Evolutionary conservation across 2,888 invertebrate genomes (phyloP).

Genomic region (Tachina grossa): DNA sequence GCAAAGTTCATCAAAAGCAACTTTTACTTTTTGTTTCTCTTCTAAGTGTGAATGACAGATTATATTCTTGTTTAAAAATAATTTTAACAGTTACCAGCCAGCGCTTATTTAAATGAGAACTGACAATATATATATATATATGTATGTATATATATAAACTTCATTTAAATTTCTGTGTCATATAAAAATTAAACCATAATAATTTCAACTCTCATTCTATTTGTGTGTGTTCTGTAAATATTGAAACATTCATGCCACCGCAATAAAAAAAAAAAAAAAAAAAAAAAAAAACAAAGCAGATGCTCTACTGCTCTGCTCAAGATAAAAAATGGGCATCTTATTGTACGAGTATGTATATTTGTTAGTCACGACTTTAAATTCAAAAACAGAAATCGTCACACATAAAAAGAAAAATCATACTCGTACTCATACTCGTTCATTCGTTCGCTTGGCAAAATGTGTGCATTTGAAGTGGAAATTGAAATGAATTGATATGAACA

Average conservation of each 20-base stretch:
- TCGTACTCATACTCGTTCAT: too few relatives aligned
- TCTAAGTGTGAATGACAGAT: background rate
- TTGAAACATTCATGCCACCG: constrained; percentile 1
- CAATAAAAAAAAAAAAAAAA: constrained; percentile 4
- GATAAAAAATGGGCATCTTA: constrained; percentile 3
- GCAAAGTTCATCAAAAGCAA: constrained; percentile 9
- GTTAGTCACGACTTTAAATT: constrained; percentile 12
- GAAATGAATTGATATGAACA: background rate
- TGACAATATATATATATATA: too few relatives aligned
- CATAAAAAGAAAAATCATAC: constrained; percentile 5
- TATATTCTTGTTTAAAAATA: background rate
- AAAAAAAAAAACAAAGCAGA: constrained; percentile 13
- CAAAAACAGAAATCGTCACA: constrained; percentile 23
- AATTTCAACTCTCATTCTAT: background rate
- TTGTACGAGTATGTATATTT: background rate
- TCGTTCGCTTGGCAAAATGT: constrained; percentile 9
- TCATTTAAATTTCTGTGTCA: constrained; percentile 36
- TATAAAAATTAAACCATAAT: constrained; percentile 12
- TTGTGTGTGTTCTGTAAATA: background rate
- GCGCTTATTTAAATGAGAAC: background rate
- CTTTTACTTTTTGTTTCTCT: constrained; percentile 36
- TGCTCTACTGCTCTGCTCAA: constrained; percentile 30
- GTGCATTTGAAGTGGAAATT: constrained; percentile 1
- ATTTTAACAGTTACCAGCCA: constrained; percentile 17
- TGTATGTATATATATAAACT: too few relatives aligned